Evolutionary conservation across 1,140 invertebrate species (phyloP).

Genomic region (Pteromalus puparum): DNA sequence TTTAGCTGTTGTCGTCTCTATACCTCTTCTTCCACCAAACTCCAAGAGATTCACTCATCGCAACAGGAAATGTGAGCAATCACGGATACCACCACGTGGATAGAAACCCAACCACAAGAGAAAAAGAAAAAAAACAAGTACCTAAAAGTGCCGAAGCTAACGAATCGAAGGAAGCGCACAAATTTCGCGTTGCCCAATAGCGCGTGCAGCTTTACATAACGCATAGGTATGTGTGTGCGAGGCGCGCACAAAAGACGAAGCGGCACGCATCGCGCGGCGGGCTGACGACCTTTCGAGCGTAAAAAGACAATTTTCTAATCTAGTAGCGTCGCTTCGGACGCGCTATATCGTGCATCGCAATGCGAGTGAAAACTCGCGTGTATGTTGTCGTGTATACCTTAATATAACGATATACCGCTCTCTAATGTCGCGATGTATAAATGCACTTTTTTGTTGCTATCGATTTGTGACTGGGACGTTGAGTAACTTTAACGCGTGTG

Average conservation of each 20-base stretch:
- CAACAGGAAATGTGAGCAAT: too few species aligned
- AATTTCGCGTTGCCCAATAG: not conserved
- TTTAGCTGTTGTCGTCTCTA: too few species aligned
- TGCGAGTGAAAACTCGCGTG: not conserved
- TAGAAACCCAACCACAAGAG: not conserved
- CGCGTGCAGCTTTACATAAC: constrained; percentile 9
- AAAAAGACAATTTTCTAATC: constrained; percentile 34
- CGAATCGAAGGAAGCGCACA: not conserved
- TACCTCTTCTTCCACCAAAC: too few species aligned
- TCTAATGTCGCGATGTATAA: too few species aligned
- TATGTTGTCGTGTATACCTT: too few species aligned
- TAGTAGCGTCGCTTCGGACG: not conserved
- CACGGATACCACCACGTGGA: too few species aligned
- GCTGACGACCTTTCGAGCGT: constrained; percentile 19
- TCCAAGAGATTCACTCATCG: too few species aligned
- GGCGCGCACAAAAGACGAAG: too few species aligned
- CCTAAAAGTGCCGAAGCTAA: not conserved
- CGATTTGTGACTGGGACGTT: too few species aligned
- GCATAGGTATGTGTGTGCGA: too few species aligned
- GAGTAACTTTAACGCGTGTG: too few species aligned
- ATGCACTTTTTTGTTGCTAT: too few species aligned
- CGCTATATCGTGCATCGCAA: not conserved
- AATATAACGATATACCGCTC: not conserved
- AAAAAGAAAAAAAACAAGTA: not conserved
- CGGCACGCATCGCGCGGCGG: not conserved